These are phyloP conservation scores for Andrena bucephala DNA, from an alignment of 2,888 invertebrate genomes.

Conservation along the genomic window DNA sequence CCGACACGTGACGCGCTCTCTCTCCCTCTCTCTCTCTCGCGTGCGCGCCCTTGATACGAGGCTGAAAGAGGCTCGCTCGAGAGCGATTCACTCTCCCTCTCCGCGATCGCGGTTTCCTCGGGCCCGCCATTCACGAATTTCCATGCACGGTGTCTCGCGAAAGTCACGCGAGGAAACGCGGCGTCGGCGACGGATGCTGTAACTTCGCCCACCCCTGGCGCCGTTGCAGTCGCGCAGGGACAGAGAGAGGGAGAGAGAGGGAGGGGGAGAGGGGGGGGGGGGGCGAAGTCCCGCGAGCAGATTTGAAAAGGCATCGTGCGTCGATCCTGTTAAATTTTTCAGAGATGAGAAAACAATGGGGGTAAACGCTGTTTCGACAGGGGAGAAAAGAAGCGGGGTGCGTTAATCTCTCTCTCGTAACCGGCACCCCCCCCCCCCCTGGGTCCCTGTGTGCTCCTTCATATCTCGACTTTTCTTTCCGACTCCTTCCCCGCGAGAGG, in stretches of 20 bases:
- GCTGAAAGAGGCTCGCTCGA: constrained; percentile 14
- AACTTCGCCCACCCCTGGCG: constrained; percentile 17
- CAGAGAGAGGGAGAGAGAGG: background rate
- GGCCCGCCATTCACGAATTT: background rate
- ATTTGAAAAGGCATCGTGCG: constrained; percentile 62
- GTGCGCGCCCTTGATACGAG: background rate
- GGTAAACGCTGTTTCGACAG: constrained; percentile 69
- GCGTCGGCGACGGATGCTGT: constrained; percentile 23
- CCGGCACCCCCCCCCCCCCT: constrained; percentile 41
- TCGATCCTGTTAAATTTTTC: constrained; percentile 71
- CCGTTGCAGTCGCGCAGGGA: background rate
- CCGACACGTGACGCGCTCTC: background rate
- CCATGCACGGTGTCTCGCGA: background rate
- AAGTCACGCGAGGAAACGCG: background rate
- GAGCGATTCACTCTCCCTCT: constrained; percentile 19
- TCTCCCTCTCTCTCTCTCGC: no score
- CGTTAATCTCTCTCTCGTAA: constrained; percentile 70
- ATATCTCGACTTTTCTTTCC: constrained; percentile 46
- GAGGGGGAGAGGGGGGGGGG: background rate
- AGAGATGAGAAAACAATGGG: constrained; percentile 73
- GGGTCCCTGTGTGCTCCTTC: constrained; percentile 19
- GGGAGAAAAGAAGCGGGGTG: constrained; percentile 62
- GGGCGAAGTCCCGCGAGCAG: constrained; percentile 43
- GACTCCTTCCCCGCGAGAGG: constrained; percentile 26
- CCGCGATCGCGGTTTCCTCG: background rate